Conservation (phyloP, 2,797 vertebrate genomes). For the Hirundo rustica region DNA sequence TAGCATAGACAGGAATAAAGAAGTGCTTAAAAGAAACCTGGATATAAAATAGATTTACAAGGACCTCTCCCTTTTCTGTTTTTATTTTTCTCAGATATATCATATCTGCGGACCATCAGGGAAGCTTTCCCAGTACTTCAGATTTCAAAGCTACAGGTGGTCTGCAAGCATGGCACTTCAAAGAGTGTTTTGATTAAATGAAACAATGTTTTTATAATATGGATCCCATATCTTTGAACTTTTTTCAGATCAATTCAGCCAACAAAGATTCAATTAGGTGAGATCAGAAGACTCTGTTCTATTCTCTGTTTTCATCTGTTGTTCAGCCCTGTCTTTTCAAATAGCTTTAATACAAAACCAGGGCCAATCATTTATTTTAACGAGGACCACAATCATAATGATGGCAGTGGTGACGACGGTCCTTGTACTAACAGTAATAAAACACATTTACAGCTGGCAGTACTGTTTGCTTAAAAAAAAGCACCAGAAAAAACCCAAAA, state of each 20-base stretch:
- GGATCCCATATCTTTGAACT: conserved; percentile 86
- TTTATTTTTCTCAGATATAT: conserved; percentile 44
- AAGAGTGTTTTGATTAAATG: conserved; percentile 82
- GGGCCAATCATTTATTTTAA: conserved; percentile 71
- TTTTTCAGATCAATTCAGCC: conserved; percentile 77
- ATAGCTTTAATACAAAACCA: conserved; percentile 66
- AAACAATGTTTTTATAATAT: conserved; percentile 80
- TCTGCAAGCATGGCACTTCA: conserved; percentile 84
- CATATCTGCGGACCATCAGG: conserved; percentile 29
- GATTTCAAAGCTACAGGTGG: conserved; percentile 90
- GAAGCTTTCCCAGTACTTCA: conserved; percentile 75
- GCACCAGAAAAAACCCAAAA: not conserved
- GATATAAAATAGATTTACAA: conserved; percentile 62
- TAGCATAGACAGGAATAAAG: conserved; percentile 14
- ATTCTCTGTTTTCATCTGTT: conserved; percentile 68
- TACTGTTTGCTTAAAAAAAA: not conserved
- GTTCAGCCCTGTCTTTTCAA: conserved; percentile 71
- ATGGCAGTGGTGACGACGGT: conserved; percentile 20
- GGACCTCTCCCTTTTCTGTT: conserved; percentile 3
- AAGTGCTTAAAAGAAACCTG: conserved; percentile 37
- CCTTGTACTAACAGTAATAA: conserved; percentile 59
- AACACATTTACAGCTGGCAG: conserved; percentile 50
- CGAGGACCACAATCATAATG: conserved; percentile 58
- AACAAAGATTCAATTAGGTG: conserved; percentile 88
- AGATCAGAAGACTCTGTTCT: conserved; percentile 78